Evolutionary conservation across 2,888 invertebrate genomes (phyloP).

Genomic region (Drosophila hamatofila): DNA sequence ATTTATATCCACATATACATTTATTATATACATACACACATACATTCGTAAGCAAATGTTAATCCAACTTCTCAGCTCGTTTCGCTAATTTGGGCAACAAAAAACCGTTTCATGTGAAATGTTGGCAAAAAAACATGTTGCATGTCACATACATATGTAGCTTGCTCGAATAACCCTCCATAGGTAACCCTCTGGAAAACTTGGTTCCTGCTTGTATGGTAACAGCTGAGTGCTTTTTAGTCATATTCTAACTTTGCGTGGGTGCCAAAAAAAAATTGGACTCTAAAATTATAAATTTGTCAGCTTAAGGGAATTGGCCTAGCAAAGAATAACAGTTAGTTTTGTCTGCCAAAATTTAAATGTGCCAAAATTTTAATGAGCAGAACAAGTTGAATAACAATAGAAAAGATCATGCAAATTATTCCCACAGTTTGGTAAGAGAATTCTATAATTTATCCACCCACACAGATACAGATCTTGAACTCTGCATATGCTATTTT

Average conservation of each 20-base stretch:
- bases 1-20: background rate
- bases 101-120: constrained; percentile 23
- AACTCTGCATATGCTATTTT: background rate
- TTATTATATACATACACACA: background rate
- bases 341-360: background rate
- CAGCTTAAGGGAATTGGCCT: background rate
- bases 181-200: background rate
- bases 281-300: background rate
- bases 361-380: background rate
- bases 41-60: constrained; percentile 2
- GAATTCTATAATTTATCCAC: constrained; percentile 17
- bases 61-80: constrained; percentile 22
- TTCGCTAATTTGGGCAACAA: constrained; percentile 5
- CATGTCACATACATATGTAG: constrained; percentile 38
- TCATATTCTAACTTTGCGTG: background rate
- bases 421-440: constrained; percentile 25
- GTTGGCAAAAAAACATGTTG: constrained; percentile 36
- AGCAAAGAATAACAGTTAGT: background rate
- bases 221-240: constrained; percentile 50
- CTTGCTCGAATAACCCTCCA: no score
- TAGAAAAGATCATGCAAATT: constrained; percentile 2
- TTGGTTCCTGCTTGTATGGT: constrained; percentile 33
- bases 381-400: background rate
- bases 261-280: background rate
- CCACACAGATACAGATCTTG: constrained; percentile 10